Percentiles rank a stretch among this genome's conserved stretches.
Evolutionary conservation across 2,113 vertebrate genomes (phyloP).

Genomic region (Chaetodon auriga): DNA sequence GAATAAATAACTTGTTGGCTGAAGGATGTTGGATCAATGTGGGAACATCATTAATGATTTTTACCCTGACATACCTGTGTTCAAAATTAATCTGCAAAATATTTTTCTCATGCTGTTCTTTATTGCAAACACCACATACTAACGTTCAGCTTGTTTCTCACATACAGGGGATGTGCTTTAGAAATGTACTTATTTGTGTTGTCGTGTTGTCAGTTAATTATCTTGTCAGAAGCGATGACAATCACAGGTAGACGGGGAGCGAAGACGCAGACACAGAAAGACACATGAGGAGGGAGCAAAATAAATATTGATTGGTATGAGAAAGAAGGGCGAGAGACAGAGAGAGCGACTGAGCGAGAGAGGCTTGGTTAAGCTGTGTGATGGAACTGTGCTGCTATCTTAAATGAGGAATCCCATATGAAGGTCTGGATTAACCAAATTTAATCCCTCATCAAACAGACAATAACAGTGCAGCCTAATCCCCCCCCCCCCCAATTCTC

Average conservation of each 20-base stretch:
- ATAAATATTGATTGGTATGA: constrained; percentile 69
- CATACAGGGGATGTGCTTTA: background rate
- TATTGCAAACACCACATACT: constrained; percentile 4
- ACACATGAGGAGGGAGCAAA: constrained; percentile 36
- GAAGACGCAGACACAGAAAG: constrained; percentile 25
- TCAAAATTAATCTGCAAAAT: constrained; percentile 50
- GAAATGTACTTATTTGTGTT: background rate
- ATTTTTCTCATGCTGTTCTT: constrained; percentile 18
- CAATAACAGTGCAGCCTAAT: constrained; percentile 86
- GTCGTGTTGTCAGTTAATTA: constrained; percentile 1
- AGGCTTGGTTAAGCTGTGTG: constrained; percentile 74
- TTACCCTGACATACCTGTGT: background rate
- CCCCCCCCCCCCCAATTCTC: constrained; percentile 73
- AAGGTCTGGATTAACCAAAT: constrained; percentile 86
- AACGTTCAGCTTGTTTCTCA: constrained; percentile 4
- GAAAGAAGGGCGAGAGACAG: constrained; percentile 49
- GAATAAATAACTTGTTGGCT: constrained; percentile 65
- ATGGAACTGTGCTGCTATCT: constrained; percentile 82
- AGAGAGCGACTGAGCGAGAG: constrained; percentile 56
- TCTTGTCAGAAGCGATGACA: constrained; percentile 48
- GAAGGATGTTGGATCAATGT: constrained; percentile 68
- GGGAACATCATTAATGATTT: constrained; percentile 48
- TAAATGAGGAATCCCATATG: constrained; percentile 87
- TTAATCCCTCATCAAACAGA: constrained; percentile 88
- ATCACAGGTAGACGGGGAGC: constrained; percentile 42